Percentiles rank a stretch among this genome's conserved stretches.
Evolutionary conservation across 35 echinoderm and acorn worm species (phyloP).

Genomic region (Acanthaster planci): DNA sequence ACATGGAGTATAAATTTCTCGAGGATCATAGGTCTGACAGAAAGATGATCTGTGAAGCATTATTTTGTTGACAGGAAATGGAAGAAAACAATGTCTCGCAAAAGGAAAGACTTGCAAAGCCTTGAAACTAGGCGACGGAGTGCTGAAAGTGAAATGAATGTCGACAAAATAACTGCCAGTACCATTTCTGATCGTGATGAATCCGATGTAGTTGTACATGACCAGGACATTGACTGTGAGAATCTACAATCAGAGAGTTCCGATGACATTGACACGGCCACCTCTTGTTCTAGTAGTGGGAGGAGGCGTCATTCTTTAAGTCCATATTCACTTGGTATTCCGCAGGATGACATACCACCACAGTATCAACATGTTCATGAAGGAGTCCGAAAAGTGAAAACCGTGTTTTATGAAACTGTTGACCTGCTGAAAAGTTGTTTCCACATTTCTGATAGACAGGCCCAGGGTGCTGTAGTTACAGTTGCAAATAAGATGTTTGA

Average conservation of each 20-base stretch:
- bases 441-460: conserved; percentile 17
- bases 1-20: conserved; percentile 32
- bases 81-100: conserved; percentile 27
- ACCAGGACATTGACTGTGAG: too few species aligned
- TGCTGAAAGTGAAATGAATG: background rate
- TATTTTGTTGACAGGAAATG: conserved; percentile 44
- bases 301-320: conserved; percentile 17
- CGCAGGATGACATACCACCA: background rate
- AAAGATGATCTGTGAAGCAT: conserved; percentile 31
- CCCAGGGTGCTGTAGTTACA: conserved; percentile 7
- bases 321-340: conserved; percentile 4
- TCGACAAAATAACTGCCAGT: background rate
- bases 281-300: too few species aligned
- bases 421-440: conserved; percentile 4
- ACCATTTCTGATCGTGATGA: too few species aligned
- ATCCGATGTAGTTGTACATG: too few species aligned
- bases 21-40: conserved; percentile 25
- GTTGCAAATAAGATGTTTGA: conserved; percentile 31
- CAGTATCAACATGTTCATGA: background rate
- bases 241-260: too few species aligned
- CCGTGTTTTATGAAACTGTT: conserved; percentile 26
- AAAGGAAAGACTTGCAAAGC: background rate
- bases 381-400: background rate
- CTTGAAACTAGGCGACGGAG: background rate
- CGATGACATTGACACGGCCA: too few species aligned